Base-by-base conservation (phyloP, 92 coral and sea anemone genomes). In the Paragorgia papillata region DNA sequence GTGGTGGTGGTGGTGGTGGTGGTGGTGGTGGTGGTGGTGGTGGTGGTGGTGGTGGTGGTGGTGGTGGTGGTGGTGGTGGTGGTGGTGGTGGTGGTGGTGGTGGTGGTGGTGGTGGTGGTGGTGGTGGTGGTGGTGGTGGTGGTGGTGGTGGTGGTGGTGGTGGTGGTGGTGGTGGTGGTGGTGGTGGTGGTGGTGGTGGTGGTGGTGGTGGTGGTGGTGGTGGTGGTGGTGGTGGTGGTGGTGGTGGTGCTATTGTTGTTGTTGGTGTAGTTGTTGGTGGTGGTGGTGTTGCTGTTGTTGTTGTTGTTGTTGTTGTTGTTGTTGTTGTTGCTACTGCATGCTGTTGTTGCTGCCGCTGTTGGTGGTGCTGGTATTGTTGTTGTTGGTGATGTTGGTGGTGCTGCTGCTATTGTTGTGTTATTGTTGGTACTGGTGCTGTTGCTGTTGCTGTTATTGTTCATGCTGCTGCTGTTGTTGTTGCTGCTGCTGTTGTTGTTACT, bases 271-370 rank as follows among this genome's bases (percentile, higher is more conserved):
- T 3, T 3, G 49, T 1, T 31, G 22, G 2, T 65, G 49, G 9
- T 65, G 73, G 2, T 65, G 60, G 1, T 28, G 49, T 6, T 25
- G 73, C 2, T 22, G 35, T 37, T 65, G 73, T 25, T n/a, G 73
- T 10, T 65, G 73, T 10, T 19, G 73, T 10, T 22, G 49, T 9
- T 31, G 48, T 41, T 65, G 49, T 37, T 29, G 73, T 3, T 31
- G 43, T 41, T 28, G 53, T 46, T 46, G 9, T 46, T 46, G 53
- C 15, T 46, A 15, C 2, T 46, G 53, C 12, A n/a, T 46, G 34
- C 30, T 58, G 64, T 25, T 58, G 12, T 7, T 26, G 32, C 33
- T 26, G 19, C 30, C n/a, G 19, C 17, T 4, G 19, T 19, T 1
- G 57, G n/a, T n/a, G n/a, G 7, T n/a, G 9, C 12, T 46, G 9